phyloP scores from a whole-genome alignment of 2,113 vertebrate species.

The Genyomyrus donnyi region DNA sequence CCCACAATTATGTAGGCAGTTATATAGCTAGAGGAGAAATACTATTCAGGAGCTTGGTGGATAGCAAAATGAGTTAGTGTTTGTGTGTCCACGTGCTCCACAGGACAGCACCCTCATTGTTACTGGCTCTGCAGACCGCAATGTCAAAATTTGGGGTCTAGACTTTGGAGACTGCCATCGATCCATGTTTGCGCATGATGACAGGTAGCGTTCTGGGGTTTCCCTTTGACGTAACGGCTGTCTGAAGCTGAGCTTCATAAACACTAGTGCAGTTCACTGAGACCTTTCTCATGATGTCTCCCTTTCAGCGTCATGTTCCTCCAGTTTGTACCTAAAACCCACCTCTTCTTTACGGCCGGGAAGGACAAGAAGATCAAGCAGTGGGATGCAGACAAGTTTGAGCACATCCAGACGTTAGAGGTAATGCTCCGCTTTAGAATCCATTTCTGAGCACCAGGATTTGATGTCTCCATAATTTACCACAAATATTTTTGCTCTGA shows the following conservation, averaged over 20 bases:
- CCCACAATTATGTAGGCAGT: background rate
- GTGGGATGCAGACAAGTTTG: conserved; percentile 96
- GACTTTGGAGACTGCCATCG: conserved; percentile 96
- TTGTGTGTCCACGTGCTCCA: background rate
- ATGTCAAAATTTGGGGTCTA: conserved; percentile 95
- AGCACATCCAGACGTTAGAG: conserved; percentile 88
- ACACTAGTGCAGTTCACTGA: background rate
- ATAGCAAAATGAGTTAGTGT: background rate
- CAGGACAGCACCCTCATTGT: conserved; percentile 84
- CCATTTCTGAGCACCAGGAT: background rate
- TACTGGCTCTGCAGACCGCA: conserved; percentile 89
- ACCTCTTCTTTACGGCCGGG: conserved; percentile 94
- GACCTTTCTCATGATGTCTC: background rate
- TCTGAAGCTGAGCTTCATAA: background rate
- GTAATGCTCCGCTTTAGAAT: conserved; percentile 51
- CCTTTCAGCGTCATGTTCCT: conserved; percentile 85
- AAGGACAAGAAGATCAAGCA: conserved; percentile 94
- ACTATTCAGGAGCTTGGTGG: background rate
- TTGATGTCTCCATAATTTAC: background rate
- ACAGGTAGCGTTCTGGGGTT: conserved; percentile 66
- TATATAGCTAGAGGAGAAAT: background rate
- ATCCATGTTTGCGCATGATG: conserved; percentile 93
- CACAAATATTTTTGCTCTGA: background rate
- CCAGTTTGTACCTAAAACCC: conserved; percentile 89
- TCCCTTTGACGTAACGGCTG: background rate